phyloP scores from a whole-genome alignment of 2,797 vertebrate genomes.

The Liasis olivaceus region DNA sequence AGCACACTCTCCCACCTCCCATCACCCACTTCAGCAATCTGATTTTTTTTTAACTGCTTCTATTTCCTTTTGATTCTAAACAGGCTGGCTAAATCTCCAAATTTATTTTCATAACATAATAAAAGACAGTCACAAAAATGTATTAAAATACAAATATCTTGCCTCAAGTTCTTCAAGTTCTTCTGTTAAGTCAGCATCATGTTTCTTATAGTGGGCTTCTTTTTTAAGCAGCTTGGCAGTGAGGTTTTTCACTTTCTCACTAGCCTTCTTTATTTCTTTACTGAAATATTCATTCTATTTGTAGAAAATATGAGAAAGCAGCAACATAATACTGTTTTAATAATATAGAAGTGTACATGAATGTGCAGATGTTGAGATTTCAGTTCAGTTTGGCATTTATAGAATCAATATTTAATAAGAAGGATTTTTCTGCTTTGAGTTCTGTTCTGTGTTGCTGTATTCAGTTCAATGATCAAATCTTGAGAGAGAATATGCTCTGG shows the following conservation, averaged over 20 bases:
- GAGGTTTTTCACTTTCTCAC: slow-evolving; percentile 40
- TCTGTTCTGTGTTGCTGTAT: neutral
- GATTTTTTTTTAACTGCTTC: neutral
- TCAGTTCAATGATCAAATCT: neutral
- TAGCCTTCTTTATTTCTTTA: slow-evolving; percentile 34
- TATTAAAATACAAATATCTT: slow-evolving; percentile 11
- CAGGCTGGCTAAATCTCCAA: neutral
- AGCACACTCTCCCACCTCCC: neutral
- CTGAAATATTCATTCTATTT: slow-evolving; percentile 54
- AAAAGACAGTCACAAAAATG: neutral
- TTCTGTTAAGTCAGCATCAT: slow-evolving; percentile 29
- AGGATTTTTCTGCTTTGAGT: neutral
- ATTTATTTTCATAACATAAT: neutral
- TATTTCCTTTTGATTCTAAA: neutral
- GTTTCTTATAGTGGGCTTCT: slow-evolving; percentile 32
- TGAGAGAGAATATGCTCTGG: neutral
- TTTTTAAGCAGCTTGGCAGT: slow-evolving; percentile 37
- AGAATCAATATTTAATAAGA: neutral
- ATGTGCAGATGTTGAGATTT: neutral
- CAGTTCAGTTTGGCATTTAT: neutral
- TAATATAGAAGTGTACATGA: neutral
- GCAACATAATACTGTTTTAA: neutral
- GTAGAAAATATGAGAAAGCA: neutral
- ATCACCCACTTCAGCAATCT: neutral
- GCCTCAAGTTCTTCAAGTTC: slow-evolving; percentile 63